These are phyloP conservation scores for Tachina grossa DNA, from an alignment of 2,888 invertebrate genomes.

Conservation along the genomic window DNA sequence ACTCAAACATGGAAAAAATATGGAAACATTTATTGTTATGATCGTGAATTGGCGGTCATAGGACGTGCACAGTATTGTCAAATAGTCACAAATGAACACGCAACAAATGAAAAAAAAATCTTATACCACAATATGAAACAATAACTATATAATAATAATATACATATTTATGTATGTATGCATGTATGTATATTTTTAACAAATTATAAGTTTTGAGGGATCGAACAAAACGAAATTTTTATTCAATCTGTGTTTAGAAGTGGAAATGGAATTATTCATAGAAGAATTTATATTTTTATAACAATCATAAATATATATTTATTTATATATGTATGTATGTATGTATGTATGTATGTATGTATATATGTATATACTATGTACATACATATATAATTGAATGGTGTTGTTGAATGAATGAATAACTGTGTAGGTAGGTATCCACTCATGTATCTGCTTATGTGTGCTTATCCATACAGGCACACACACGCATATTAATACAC, in stretches of 20 bases:
- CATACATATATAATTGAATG: slow-evolving; percentile 1
- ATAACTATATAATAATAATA: slow-evolving; percentile 10
- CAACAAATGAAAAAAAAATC: slow-evolving; percentile 23
- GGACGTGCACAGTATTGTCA: slow-evolving; percentile 63
- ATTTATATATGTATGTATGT: not conserved
- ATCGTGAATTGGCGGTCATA: slow-evolving; percentile 58
- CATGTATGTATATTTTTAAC: not conserved
- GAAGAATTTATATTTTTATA: slow-evolving; percentile 34
- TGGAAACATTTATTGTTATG: slow-evolving; percentile 64
- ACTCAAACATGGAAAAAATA: slow-evolving; percentile 60
- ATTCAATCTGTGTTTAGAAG: slow-evolving; percentile 44
- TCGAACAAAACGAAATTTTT: slow-evolving; percentile 36
- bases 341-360: not conserved
- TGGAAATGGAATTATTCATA: slow-evolving; percentile 56
- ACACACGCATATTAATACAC: not conserved
- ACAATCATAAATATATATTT: slow-evolving; percentile 8
- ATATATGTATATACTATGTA: not conserved
- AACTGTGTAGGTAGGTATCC: slow-evolving; percentile 23
- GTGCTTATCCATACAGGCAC: not conserved
- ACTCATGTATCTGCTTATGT: not conserved
- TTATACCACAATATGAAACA: slow-evolving; percentile 1
- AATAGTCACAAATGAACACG: slow-evolving; percentile 36
- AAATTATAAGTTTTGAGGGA: slow-evolving; percentile 41
- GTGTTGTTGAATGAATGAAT: slow-evolving; percentile 31
- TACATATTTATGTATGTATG: not conserved